Base-by-base conservation (phyloP, 2,888 invertebrate genomes). In the Sericinus montela region DNA sequence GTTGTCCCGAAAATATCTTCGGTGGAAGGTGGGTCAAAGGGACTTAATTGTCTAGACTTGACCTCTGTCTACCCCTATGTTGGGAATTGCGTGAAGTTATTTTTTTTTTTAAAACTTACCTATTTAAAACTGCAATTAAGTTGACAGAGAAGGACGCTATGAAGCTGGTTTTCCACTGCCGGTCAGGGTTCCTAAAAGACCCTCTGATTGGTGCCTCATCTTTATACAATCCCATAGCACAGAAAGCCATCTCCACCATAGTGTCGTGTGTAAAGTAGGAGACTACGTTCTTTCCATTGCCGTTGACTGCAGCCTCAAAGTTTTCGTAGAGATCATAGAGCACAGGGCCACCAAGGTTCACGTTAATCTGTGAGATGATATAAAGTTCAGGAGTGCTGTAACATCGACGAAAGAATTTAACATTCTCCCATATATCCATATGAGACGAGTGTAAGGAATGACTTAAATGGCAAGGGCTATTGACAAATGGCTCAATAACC, bases 141-240 rank as follows among this genome's bases (percentile, higher is more conserved):
- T 96, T 96, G 0, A 91, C 86, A 0, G 93, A 91, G 67, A 95
- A 95, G 0, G 95, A 91, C 41, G 91, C 90, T 32, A 94, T 86
- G 1, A 80, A 65, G 8, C 95, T 94, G 0, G 92, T 92, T 55
- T 90, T 90, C 93, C 94, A 96, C 40, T 91, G 75, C 42, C 95
- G 88, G 41, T 80, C 75, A 0, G 70, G 60, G 36, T 88, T 72
- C 59, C 90, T 93, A 58, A 90, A 91, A 3, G 83, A 78, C 0
- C 92, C 91, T 1, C 80, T 81, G n/a, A 94, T 71, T 0, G 87
- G 79, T 6, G 68, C 62, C 0, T 78, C 70, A 60, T 95, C 95
- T 57, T 91, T 90, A 44, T 84, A 91, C 7, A 94, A 82, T 0
- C 91, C 93, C 67, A 96, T 68, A 0, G 94, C 90, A 0, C 91